phyloP scores from a whole-genome alignment of 2,113 vertebrate genomes.

The Indri indri region DNA sequence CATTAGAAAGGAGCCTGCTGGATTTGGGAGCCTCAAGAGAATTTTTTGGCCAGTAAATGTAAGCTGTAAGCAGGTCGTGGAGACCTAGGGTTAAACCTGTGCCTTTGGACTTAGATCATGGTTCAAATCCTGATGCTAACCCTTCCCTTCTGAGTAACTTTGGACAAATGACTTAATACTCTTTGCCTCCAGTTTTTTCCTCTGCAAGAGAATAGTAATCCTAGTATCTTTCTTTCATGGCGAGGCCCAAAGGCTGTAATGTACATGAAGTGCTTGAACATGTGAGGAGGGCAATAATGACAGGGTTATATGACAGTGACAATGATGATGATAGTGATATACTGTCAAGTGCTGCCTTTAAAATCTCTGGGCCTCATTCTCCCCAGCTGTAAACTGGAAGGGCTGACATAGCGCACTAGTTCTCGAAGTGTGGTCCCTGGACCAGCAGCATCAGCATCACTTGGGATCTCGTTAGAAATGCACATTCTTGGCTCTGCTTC shows the following conservation, averaged over 20 bases:
- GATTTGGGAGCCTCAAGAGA: background rate
- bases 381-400: background rate
- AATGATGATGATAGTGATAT: background rate
- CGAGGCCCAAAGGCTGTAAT: background rate
- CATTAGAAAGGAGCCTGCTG: background rate
- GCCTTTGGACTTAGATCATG: background rate
- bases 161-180: background rate
- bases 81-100: background rate
- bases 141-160: background rate
- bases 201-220: background rate
- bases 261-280: background rate
- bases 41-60: background rate
- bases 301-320: background rate
- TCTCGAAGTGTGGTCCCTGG: background rate
- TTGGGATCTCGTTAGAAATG: background rate
- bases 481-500: background rate
- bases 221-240: background rate
- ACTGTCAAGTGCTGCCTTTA: background rate
- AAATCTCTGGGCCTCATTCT: background rate
- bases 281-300: background rate
- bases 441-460: background rate
- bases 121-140: background rate
- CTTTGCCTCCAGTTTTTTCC: background rate
- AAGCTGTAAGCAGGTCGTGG: background rate
- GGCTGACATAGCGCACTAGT: background rate